Conservation (phyloP, 2,797 vertebrate species). For the Melanotaenia boesemani region DNA sequence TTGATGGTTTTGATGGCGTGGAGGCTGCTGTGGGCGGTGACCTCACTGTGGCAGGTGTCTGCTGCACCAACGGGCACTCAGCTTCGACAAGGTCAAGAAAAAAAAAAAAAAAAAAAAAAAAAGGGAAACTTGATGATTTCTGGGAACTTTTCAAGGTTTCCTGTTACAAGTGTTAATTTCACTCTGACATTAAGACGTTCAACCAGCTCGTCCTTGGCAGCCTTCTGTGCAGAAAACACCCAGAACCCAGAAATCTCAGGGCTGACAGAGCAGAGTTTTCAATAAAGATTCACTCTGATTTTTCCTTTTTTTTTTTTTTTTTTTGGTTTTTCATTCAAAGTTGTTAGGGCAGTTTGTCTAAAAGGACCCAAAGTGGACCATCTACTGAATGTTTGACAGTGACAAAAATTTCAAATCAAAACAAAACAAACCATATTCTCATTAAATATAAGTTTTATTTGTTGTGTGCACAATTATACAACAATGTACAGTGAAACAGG, state of each 20-base stretch:
- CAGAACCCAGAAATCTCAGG: conserved; percentile 26
- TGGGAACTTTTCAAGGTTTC: conserved; percentile 59
- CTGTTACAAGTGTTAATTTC: conserved; percentile 42
- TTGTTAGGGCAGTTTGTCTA: neutral
- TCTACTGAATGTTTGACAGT: no score
- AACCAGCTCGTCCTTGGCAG: conserved; percentile 52
- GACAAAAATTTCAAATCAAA: no score
- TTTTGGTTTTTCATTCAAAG: conserved; percentile 8
- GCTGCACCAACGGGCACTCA: conserved; percentile 15
- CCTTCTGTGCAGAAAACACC: conserved; percentile 52
- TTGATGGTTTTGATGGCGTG: conserved; percentile 59
- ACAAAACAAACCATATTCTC: no score
- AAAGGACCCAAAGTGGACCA: neutral
- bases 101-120: conserved; percentile 30
- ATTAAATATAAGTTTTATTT: no score
- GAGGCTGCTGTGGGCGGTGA: conserved; percentile 47
- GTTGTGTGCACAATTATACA: no score
- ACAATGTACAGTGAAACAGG: no score
- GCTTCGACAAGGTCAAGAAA: conserved; percentile 50
- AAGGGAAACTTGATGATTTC: neutral
- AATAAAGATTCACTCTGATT: conserved; percentile 27
- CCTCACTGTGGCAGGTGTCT: conserved; percentile 58
- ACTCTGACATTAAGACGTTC: conserved; percentile 28
- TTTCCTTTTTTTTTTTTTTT: neutral
- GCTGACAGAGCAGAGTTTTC: conserved; percentile 13